These are phyloP conservation scores for Pelobates fuscus DNA, from an alignment of 2,113 vertebrate genomes.

Conservation along the genomic window DNA sequence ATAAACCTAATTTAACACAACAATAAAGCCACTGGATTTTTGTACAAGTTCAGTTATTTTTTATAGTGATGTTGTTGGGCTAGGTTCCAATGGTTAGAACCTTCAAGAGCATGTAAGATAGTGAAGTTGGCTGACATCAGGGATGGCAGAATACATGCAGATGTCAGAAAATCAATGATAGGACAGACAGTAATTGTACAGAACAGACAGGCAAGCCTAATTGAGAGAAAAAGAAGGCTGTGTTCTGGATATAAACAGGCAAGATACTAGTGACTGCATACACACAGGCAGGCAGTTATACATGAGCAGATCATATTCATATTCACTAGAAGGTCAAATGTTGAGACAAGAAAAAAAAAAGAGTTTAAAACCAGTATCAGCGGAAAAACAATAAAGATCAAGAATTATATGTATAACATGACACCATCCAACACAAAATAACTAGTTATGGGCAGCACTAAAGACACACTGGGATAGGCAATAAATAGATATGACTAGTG, in stretches of 20 bases:
- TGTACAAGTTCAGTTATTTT: neutral
- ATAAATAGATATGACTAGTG: too few relatives aligned
- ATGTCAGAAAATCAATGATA: neutral
- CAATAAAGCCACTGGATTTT: neutral
- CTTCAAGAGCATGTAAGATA: neutral
- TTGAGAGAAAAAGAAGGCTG: neutral
- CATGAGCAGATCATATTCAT: slow-evolving; percentile 3
- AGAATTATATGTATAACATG: too few relatives aligned
- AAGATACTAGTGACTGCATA: neutral
- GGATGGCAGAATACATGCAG: neutral
- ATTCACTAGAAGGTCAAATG: too few relatives aligned
- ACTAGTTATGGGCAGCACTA: too few relatives aligned
- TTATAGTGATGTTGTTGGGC: neutral
- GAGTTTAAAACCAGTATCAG: too few relatives aligned
- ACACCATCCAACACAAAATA: too few relatives aligned
- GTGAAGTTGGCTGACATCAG: neutral
- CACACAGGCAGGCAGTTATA: neutral
- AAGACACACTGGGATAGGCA: too few relatives aligned
- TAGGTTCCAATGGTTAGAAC: neutral
- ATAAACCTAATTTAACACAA: neutral
- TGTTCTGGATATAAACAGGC: neutral
- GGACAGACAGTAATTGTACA: neutral
- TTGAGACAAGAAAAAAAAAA: too few relatives aligned
- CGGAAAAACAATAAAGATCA: too few relatives aligned
- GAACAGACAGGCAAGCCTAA: neutral